Percentiles rank a stretch among this genome's conserved stretches.
Conservation (phyloP, 1,140 invertebrate species). For the Dendrolimus kikuchii region DNA sequence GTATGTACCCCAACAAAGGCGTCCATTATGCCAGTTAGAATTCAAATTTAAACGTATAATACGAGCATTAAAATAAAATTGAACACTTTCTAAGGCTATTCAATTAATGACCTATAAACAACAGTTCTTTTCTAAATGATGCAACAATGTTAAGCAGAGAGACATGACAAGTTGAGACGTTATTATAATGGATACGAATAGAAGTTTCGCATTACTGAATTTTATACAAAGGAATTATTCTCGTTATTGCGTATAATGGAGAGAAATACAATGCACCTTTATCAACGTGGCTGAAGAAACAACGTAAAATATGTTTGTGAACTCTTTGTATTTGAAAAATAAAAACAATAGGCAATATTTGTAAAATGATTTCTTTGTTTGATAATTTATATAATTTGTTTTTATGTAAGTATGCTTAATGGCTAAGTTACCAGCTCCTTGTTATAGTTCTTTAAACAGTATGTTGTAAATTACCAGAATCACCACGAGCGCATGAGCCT, state of each 20-base stretch:
- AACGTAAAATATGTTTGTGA: slow-evolving; percentile 6
- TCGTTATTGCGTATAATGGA: slow-evolving; percentile 11
- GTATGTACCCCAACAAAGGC: slow-evolving; percentile 28
- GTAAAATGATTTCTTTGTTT: too few relatives aligned
- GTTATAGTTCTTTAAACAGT: too few relatives aligned
- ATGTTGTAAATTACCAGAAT: too few relatives aligned
- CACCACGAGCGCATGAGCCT: too few relatives aligned
- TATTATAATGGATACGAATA: slow-evolving; percentile 12
- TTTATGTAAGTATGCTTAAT: too few relatives aligned
- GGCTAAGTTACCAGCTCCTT: too few relatives aligned
- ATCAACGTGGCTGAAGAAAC: slow-evolving; percentile 8
- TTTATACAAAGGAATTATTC: slow-evolving; percentile 23
- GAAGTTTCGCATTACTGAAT: slow-evolving; percentile 22
- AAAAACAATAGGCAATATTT: slow-evolving; percentile 2
- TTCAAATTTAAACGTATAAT: slow-evolving; percentile 22
- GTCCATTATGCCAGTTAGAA: slow-evolving; percentile 20
- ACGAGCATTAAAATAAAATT: slow-evolving; percentile 18
- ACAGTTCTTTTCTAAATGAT: slow-evolving; percentile 1
- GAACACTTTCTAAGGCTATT: slow-evolving; percentile 6
- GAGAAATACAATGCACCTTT: slow-evolving; percentile 19
- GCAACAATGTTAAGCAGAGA: not conserved
- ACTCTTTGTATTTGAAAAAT: slow-evolving; percentile 1
- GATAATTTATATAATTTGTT: too few relatives aligned
- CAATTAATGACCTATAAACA: not conserved
- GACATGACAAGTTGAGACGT: not conserved